phyloP scores from a whole-genome alignment of 2,113 vertebrate genomes.

The Promerops cafer region DNA sequence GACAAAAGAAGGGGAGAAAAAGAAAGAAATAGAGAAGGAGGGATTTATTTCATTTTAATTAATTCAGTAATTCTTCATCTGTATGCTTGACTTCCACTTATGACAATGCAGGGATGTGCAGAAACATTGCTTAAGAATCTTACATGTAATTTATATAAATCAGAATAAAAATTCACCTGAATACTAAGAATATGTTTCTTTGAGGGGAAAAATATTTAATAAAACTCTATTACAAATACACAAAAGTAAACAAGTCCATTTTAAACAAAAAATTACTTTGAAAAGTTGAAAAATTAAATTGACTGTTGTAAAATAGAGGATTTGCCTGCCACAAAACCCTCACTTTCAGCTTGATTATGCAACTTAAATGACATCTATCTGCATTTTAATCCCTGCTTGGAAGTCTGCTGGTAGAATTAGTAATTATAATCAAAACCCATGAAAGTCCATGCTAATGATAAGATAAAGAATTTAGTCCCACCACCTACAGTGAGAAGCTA shows the following conservation, averaged over 20 bases:
- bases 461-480: conserved; percentile 67
- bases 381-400: conserved; percentile 43
- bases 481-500: conserved; percentile 51
- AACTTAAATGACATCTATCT: conserved; percentile 20
- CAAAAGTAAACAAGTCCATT: background rate
- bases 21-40: background rate
- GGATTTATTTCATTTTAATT: background rate
- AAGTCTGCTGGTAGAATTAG: conserved; percentile 61
- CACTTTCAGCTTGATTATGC: conserved; percentile 18
- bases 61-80: conserved; percentile 5
- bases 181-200: background rate
- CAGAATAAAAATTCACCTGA: background rate
- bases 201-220: background rate
- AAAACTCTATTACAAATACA: background rate
- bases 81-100: conserved; percentile 8
- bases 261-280: background rate
- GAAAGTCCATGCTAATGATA: conserved; percentile 68
- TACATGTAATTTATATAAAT: background rate
- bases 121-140: background rate
- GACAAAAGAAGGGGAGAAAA: accelerated
- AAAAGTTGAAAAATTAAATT: background rate
- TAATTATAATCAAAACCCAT: conserved; percentile 65
- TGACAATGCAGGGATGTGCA: background rate
- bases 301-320: background rate
- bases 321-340: background rate